Conservation (phyloP, 2,113 vertebrate species). For the Lepisosteus osseus region DNA sequence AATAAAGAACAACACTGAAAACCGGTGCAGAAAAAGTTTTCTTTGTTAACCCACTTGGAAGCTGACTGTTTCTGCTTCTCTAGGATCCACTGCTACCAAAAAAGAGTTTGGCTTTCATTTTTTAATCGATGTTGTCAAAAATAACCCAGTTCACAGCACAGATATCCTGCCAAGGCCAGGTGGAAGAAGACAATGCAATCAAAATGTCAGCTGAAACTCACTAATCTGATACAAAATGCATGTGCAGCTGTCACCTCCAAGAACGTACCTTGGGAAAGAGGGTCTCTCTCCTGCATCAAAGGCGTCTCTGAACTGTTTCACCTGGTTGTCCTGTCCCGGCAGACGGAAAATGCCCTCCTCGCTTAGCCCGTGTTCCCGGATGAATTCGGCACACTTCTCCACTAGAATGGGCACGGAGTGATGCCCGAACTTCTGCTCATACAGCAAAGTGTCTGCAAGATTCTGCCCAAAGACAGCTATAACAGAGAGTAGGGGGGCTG, state of each 20-base stretch:
- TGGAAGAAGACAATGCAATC: too few species aligned
- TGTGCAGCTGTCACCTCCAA: not conserved
- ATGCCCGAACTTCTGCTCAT: conserved; percentile 80
- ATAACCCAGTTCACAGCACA: too few species aligned
- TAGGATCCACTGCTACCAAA: too few species aligned
- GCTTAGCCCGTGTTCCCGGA: conserved; percentile 72
- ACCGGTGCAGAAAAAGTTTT: too few species aligned
- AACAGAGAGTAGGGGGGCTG: not conserved
- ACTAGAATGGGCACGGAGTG: conserved; percentile 85
- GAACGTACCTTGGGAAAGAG: conserved; percentile 76
- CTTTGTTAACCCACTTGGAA: too few species aligned
- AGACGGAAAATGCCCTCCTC: conserved; percentile 96
- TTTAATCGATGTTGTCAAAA: too few species aligned
- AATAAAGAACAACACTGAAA: too few species aligned
- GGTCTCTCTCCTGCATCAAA: conserved; percentile 92
- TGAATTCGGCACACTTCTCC: conserved; percentile 86
- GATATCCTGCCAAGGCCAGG: too few species aligned
- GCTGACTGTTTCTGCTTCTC: too few species aligned
- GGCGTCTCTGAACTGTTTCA: conserved; percentile 84
- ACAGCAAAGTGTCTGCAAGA: conserved; percentile 76
- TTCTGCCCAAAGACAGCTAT: conserved; percentile 80
- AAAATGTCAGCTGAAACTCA: too few species aligned
- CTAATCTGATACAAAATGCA: too few species aligned
- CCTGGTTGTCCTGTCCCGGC: conserved; percentile 90
- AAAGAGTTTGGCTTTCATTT: too few species aligned